phyloP scores from a whole-genome alignment of 1,140 invertebrate genomes.

The Helicoverpa armigera region DNA sequence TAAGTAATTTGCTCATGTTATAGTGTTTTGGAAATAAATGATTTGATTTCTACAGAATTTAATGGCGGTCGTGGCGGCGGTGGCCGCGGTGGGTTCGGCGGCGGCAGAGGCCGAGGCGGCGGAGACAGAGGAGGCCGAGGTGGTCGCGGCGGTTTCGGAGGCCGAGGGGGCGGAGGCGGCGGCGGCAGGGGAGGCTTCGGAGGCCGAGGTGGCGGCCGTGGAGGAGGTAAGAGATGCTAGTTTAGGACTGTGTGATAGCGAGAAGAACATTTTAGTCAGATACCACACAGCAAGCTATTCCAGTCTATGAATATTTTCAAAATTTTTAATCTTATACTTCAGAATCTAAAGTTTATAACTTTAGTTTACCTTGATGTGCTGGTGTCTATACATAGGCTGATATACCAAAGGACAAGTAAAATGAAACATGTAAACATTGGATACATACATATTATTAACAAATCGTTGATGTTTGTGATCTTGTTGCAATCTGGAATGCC shows the following conservation, averaged over 20 bases:
- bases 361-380: too few relatives aligned
- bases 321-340: too few relatives aligned
- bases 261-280: not conserved
- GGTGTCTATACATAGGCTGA: too few relatives aligned
- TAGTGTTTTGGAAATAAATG: too few relatives aligned
- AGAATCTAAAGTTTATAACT: too few relatives aligned
- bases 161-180: constrained; percentile 67
- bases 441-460: too few relatives aligned
- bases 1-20: too few relatives aligned
- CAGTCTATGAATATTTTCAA: too few relatives aligned
- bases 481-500: too few relatives aligned
- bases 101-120: constrained; percentile 62
- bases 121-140: constrained; percentile 55
- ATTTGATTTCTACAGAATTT: constrained; percentile 66
- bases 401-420: too few relatives aligned
- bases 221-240: constrained; percentile 35
- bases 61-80: constrained; percentile 73
- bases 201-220: constrained; percentile 61
- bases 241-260: not conserved
- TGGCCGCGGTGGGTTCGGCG: constrained; percentile 62
- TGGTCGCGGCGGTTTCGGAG: constrained; percentile 69
- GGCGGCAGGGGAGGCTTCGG: constrained; percentile 67
- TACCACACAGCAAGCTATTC: not conserved
- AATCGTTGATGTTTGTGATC: too few relatives aligned
- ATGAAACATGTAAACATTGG: too few relatives aligned